Base-by-base conservation (phyloP, 2,888 invertebrate genomes). In the Brachycybe producta region DNA sequence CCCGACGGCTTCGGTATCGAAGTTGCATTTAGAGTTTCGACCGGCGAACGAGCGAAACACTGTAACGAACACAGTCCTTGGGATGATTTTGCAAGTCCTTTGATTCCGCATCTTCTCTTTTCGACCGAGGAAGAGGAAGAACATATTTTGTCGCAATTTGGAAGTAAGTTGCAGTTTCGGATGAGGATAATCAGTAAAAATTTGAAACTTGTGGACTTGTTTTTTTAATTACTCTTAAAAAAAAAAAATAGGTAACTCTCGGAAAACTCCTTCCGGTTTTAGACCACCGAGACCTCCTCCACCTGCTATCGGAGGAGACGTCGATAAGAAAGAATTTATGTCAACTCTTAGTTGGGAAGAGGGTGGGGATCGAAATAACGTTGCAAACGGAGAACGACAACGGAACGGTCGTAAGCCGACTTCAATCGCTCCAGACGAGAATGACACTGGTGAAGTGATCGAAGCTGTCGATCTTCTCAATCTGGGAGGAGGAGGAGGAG, bases 131-230 rank as follows among this genome's bases (percentile, higher is more conserved):
- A 85, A 49, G 88, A 88, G 65, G 79, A 80, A 67, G 84, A 84
- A 54, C 86, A 87, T 65, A 80, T 82, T 60, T 72, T 83, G 24
- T 86, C 87, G 60, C 84, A 83, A 63, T 87, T 86, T 64, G 82
- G 84, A 82, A 23, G 45, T 45, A 7, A 19, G 45, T 17, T 27
- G 24, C 7, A 8, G 27, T n/a, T n/a, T n/a, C n/a, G n/a, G n/a
- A n/a, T n/a, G n/a, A n/a, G n/a, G n/a, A n/a, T n/a, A n/a, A n/a
- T n/a, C n/a, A n/a, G n/a, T n/a, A n/a, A n/a, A n/a, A n/a, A n/a
- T n/a, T n/a, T n/a, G n/a, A n/a, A n/a, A n/a, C n/a, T n/a, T n/a
- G n/a, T n/a, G n/a, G n/a, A n/a, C n/a, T n/a, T n/a, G n/a, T n/a
- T n/a, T n/a, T n/a, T n/a, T n/a, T n/a, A n/a, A n/a, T n/a, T n/a